phyloP scores from a whole-genome alignment of 2,888 invertebrate genomes.

The Nemapogon koenigi region DNA sequence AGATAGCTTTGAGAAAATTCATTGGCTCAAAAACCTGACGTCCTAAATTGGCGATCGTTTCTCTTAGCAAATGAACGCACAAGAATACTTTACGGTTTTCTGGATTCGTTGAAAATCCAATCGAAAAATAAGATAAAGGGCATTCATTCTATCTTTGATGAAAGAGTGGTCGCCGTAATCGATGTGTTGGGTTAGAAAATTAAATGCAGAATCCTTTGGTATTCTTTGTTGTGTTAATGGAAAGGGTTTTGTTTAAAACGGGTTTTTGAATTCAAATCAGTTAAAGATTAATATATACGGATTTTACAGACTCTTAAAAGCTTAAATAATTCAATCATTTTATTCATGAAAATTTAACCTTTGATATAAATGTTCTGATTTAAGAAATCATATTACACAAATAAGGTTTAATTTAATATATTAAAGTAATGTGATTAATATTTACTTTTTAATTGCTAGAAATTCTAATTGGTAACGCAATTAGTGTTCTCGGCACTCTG shows the following conservation, averaged over 20 bases:
- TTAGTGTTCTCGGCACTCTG: no score
- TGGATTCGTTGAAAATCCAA: constrained; percentile 12
- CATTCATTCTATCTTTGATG: constrained; percentile 20
- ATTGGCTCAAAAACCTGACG: constrained; percentile 1
- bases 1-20: constrained; percentile 1
- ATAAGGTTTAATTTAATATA: no score
- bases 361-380: no score
- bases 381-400: no score
- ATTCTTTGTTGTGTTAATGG: constrained; percentile 36
- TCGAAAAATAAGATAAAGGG: constrained; percentile 21
- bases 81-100: constrained; percentile 1
- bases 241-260: constrained; percentile 23
- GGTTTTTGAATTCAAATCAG: constrained; percentile 15
- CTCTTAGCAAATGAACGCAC: not conserved
- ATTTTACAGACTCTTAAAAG: no score
- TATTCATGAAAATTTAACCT: no score
- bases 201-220: constrained; percentile 25
- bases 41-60: not conserved
- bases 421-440: no score
- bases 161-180: constrained; percentile 16
- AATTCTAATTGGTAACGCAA: no score
- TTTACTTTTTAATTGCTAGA: no score
- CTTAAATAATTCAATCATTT: no score
- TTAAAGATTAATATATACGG: no score
- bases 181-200: constrained; percentile 22